These are phyloP conservation scores for Chrysocyon brachyurus DNA, from an alignment of 2,797 vertebrate genomes.

Conservation along the genomic window DNA sequence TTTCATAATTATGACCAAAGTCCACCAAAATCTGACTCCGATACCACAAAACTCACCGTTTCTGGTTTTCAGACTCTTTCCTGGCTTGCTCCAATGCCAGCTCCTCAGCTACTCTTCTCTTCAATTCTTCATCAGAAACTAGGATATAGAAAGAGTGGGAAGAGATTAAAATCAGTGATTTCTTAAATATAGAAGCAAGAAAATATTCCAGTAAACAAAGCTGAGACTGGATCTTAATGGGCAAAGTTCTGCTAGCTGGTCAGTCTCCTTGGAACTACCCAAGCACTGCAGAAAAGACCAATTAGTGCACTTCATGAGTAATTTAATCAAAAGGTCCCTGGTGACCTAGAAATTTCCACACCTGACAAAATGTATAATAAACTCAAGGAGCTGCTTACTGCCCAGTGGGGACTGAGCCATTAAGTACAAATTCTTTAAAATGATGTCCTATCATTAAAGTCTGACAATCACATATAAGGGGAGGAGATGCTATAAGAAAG, in stretches of 20 bases:
- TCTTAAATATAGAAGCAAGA: slow-evolving; percentile 40
- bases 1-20: background rate
- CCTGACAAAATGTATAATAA: slow-evolving; percentile 69
- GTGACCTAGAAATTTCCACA: slow-evolving; percentile 67
- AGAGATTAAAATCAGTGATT: slow-evolving; percentile 36
- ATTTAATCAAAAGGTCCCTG: slow-evolving; percentile 64
- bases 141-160: slow-evolving; percentile 73
- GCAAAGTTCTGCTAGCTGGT: slow-evolving; percentile 11
- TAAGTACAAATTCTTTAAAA: slow-evolving; percentile 63
- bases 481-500: background rate
- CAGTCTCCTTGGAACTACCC: slow-evolving; percentile 44
- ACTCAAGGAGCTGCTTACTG: slow-evolving; percentile 67
- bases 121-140: slow-evolving; percentile 95
- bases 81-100: slow-evolving; percentile 93
- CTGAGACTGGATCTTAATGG: background rate
- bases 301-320: slow-evolving; percentile 54
- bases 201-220: slow-evolving; percentile 21
- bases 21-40: background rate
- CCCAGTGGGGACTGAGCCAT: background rate
- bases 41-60: slow-evolving; percentile 90
- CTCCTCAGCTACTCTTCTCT: slow-evolving; percentile 95
- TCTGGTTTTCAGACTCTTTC: slow-evolving; percentile 92
- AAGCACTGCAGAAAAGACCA: slow-evolving; percentile 31
- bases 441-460: slow-evolving; percentile 31
- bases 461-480: background rate